A percentile compares a stretch with the other conserved stretches of the same genome.
Evolutionary conservation across 2,797 vertebrate genomes (phyloP).

Genomic region (Tragopan temminckii): DNA sequence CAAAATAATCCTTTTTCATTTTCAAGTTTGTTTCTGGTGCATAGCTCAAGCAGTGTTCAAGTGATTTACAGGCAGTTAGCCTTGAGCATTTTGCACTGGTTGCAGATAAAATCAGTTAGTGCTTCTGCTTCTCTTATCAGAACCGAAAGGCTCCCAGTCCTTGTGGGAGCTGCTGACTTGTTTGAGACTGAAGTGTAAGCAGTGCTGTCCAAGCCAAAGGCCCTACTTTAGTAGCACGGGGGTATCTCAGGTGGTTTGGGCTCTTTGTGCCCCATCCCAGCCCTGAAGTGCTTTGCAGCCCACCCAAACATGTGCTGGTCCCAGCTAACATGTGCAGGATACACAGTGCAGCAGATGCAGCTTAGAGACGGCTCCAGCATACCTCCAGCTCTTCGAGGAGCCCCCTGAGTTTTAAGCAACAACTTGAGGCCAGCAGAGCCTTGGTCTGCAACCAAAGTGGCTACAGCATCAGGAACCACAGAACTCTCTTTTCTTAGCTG

Average conservation of each 20-base stretch:
- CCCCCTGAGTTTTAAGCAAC: background rate
- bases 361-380: background rate
- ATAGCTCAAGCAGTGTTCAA: constrained; percentile 22
- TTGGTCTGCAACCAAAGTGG: background rate
- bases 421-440: background rate
- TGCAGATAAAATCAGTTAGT: constrained; percentile 65
- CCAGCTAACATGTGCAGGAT: background rate
- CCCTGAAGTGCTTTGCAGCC: background rate
- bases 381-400: background rate
- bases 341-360: background rate
- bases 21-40: constrained; percentile 45
- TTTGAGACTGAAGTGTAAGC: background rate
- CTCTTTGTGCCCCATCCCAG: background rate
- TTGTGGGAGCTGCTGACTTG: background rate
- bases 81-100: constrained; percentile 17
- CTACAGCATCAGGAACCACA: background rate
- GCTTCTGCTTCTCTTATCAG: constrained; percentile 34
- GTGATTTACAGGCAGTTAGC: constrained; percentile 57
- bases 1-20: constrained; percentile 42
- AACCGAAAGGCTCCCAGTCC: constrained; percentile 14
- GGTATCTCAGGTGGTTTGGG: background rate
- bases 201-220: background rate
- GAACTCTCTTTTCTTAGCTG: background rate
- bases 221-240: background rate
- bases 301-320: accelerated